phyloP scores from a whole-genome alignment of 2,797 vertebrate genomes.

The Alosa sapidissima region DNA sequence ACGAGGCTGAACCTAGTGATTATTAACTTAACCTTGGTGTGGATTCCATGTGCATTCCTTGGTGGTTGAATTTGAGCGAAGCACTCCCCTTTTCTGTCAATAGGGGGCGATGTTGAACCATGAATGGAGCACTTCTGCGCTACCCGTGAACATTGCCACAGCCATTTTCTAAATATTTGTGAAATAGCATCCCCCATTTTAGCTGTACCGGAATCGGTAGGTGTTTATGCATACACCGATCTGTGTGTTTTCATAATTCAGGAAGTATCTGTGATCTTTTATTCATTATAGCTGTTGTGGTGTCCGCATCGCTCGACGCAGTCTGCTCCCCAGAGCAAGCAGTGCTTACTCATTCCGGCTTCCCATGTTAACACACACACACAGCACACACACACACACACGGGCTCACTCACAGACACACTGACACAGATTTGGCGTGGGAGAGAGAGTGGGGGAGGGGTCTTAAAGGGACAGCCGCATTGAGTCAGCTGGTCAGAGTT shows the following conservation, averaged over 20 bases:
- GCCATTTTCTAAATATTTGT: conserved; percentile 35
- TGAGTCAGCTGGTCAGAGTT: background rate
- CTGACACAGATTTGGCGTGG: conserved; percentile 45
- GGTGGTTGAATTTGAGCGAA: background rate
- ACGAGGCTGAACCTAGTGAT: background rate
- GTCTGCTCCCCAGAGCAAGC: background rate
- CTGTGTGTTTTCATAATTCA: conserved; percentile 5
- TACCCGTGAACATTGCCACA: conserved; percentile 2
- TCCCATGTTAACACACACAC: conserved; percentile 10
- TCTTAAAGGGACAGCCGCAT: conserved; percentile 38
- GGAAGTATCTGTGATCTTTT: background rate
- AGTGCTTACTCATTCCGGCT: conserved; percentile 27
- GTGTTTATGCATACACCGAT: background rate
- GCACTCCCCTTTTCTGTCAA: conserved; percentile 22
- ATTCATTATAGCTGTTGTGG: background rate
- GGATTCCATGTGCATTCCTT: conserved; percentile 9
- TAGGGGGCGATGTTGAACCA: conserved; percentile 53
- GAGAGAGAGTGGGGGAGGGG: conserved; percentile 28
- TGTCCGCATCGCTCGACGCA: background rate
- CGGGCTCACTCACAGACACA: conserved; percentile 37
- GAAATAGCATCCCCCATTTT: conserved; percentile 20
- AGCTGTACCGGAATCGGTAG: background rate
- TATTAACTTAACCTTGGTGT: conserved; percentile 18
- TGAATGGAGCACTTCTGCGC: conserved; percentile 24
- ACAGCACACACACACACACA: conserved; percentile 18